Conservation (phyloP, 2,888 invertebrate genomes). For the Coelopa pilipes region DNA sequence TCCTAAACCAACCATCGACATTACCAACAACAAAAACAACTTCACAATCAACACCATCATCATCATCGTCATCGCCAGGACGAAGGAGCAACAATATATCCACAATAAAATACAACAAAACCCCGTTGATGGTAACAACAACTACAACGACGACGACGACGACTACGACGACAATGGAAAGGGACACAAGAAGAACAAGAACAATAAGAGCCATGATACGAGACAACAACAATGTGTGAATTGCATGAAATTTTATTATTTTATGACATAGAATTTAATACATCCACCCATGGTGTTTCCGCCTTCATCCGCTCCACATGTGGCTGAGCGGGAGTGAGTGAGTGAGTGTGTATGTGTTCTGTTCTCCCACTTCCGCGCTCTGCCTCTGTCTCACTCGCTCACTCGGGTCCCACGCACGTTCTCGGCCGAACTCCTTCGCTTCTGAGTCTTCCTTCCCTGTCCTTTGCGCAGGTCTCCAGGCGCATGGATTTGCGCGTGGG, state of each 20-base stretch:
- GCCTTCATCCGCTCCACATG: too few relatives aligned
- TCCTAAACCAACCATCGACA: too few relatives aligned
- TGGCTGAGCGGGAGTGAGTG: too few relatives aligned
- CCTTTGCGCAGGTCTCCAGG: too few relatives aligned
- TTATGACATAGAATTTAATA: slow-evolving; percentile 22
- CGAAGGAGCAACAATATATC: not conserved
- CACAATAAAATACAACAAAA: slow-evolving; percentile 9
- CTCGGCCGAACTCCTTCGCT: too few relatives aligned
- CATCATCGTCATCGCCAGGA: too few relatives aligned
- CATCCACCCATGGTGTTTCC: slow-evolving; percentile 1
- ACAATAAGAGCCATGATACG: not conserved
- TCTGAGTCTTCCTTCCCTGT: not conserved
- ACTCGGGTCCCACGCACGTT: too few relatives aligned
- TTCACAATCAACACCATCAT: not conserved
- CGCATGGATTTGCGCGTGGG: too few relatives aligned
- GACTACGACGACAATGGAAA: not conserved
- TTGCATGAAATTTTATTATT: slow-evolving; percentile 29
- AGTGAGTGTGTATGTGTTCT: slow-evolving; percentile 5
- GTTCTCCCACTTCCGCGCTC: not conserved
- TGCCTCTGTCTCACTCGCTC: too few relatives aligned
- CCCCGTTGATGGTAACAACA: not conserved
- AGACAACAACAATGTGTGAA: slow-evolving; percentile 30
- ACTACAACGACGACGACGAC: not conserved
- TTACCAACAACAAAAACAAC: not conserved
- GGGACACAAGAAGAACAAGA: not conserved